Conservation (phyloP, 2,797 vertebrate species). For the Hapalemur alaotrensis region DNA sequence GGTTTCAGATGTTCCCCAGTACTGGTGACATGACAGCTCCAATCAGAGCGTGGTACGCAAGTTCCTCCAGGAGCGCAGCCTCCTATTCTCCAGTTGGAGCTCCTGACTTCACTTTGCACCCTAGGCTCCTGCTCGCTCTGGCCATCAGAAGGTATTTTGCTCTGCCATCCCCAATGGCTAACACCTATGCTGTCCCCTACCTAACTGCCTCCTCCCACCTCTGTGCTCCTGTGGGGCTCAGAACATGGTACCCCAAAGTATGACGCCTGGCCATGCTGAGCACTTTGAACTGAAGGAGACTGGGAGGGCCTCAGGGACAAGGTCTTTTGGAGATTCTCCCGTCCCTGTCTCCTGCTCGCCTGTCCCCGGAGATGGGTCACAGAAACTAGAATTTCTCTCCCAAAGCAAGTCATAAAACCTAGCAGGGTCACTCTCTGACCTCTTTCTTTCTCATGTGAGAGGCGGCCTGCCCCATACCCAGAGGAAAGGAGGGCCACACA, state of each 20-base stretch:
- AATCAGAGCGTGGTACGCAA: background rate
- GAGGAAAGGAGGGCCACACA: background rate
- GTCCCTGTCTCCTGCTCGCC: background rate
- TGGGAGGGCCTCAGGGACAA: background rate
- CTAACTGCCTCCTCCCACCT: background rate
- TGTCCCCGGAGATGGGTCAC: background rate
- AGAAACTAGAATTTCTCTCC: background rate
- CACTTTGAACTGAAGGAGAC: background rate
- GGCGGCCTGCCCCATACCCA: background rate
- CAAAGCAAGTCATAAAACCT: background rate
- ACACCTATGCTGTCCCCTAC: background rate
- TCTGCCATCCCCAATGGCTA: background rate
- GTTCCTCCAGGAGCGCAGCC: background rate
- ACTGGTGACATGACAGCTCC: background rate
- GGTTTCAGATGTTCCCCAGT: background rate
- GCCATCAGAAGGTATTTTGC: background rate
- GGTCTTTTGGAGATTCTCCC: background rate
- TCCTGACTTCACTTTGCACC: background rate
- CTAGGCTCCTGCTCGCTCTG: background rate
- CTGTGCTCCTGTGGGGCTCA: background rate
- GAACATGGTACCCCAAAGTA: background rate
- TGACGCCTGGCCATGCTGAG: background rate
- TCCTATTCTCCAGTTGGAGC: background rate
- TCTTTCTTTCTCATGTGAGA: background rate
- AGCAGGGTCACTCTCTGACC: background rate